Percentiles rank a stretch among this genome's conserved stretches.
Evolutionary conservation across 2,113 vertebrate species (phyloP).

Genomic region (Theristicus caerulescens): DNA sequence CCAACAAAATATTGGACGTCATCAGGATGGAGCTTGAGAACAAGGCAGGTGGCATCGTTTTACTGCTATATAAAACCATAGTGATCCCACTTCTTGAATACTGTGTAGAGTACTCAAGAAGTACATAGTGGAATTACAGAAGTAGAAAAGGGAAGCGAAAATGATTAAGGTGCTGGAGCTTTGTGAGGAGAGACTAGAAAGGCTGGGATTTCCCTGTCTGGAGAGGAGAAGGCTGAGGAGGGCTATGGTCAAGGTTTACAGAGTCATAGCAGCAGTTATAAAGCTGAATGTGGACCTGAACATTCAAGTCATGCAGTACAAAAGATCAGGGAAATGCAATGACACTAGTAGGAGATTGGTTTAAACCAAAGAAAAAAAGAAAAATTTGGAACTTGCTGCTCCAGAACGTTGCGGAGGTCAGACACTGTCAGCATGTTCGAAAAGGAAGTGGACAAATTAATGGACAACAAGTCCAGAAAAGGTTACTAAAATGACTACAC

Average conservation of each 20-base stretch:
- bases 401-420: not conserved
- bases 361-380: not conserved
- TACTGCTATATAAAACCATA: not conserved
- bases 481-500: not conserved
- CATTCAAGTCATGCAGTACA: not conserved
- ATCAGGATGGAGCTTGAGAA: not conserved
- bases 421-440: not conserved
- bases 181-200: not conserved
- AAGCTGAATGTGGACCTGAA: not conserved
- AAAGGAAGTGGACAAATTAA: not conserved
- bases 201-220: not conserved
- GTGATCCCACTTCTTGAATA: not conserved
- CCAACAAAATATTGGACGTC: not conserved
- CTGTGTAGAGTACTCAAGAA: not conserved
- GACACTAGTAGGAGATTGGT: not conserved
- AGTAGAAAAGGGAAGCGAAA: not conserved
- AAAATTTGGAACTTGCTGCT: not conserved
- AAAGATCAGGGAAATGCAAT: not conserved
- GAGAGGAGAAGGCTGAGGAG: not conserved
- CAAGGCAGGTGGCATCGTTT: not conserved
- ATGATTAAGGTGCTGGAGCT: not conserved
- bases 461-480: not conserved
- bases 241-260: not conserved
- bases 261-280: not conserved
- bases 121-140: not conserved